Base-by-base conservation (phyloP, 2,888 invertebrate genomes). In the Onthophagus sagittarius region DNA sequence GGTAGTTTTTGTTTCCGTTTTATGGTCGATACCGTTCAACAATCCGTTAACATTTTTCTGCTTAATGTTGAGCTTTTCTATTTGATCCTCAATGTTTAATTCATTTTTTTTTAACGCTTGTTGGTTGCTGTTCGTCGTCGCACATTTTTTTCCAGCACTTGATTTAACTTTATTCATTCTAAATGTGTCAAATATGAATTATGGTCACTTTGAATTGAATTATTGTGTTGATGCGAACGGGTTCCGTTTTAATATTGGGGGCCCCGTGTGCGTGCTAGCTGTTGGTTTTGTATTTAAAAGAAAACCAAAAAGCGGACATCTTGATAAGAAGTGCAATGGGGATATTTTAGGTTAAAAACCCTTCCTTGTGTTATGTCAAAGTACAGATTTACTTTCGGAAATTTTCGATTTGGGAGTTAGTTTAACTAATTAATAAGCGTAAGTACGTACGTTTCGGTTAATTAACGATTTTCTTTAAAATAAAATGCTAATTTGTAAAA, bases 301-400 rank as follows among this genome's bases (percentile, higher is more conserved):
- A 75, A 77, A 76, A 77, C 73, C 77, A 77, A 77, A 78, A 77
- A 78, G 78, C 78, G 76, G 79, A 79, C 79, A 79, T 79, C 77
- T 79, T 79, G 79, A 77, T 76, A 74, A 77, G 75, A 76, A 77
- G 76, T 72, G 63, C 71, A 78, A 73, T 72, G 77, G 78, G 79
- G 79, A 77, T 71, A 74, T 78, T 79, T 78, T 75, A 78, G 77
- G 78, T 78, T 77, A 76, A 53, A 53, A 53, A 73, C 74, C 65
- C 70, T 72, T 75, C 71, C 67, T 70, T 31, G 69, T 53, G 70
- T 32, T 71, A 73, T 71, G 73, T 75, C 75, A 73, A 73, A 70
- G 65, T 32, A 31, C 69, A 11, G 23, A 67, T 15, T 23, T 67
- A 32, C 67, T 32, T 31, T 0, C 4, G 39, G 31, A 15, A 67